These are phyloP conservation scores for Sinohyriopsis cumingii DNA, from an alignment of 2,888 invertebrate species.

Conservation along the genomic window DNA sequence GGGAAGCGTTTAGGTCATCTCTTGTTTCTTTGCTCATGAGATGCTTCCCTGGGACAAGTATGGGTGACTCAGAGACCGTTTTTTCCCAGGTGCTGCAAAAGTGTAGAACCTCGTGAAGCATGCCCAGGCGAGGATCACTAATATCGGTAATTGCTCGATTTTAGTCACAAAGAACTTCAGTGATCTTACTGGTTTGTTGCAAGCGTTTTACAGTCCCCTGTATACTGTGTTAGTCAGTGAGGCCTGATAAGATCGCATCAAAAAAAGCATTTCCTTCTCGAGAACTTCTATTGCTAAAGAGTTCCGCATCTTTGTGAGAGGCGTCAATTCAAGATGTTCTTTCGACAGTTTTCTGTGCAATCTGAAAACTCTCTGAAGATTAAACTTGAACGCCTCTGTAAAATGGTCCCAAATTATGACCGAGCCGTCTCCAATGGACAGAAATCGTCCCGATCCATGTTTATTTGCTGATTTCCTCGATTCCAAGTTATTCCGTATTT, in stretches of 20 bases:
- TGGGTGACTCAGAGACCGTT: constrained; percentile 6
- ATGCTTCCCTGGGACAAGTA: constrained; percentile 3
- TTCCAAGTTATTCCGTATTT: constrained; percentile 9
- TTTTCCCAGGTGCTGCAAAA: constrained; percentile 12
- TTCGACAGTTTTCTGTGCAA: constrained; percentile 13
- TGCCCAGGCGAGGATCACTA: constrained; percentile 1
- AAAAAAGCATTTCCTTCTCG: constrained; percentile 13
- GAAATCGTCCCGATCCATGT: constrained; percentile 3
- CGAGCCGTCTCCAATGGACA: neutral
- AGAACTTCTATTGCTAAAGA: constrained; percentile 12
- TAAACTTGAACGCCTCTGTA: constrained; percentile 4
- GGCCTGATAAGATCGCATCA: constrained; percentile 9
- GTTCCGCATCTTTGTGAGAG: constrained; percentile 13
- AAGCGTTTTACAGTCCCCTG: constrained; percentile 5
- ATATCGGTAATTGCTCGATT: constrained; percentile 7
- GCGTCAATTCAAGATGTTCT: constrained; percentile 7
- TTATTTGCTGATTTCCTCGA: constrained; percentile 7
- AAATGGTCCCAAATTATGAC: constrained; percentile 12
- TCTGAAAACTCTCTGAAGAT: constrained; percentile 9
- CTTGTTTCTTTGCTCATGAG: constrained; percentile 4
- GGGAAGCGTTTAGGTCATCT: constrained; percentile 8
- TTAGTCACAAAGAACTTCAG: constrained; percentile 11
- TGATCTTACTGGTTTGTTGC: constrained; percentile 9
- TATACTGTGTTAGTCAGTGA: constrained; percentile 7
- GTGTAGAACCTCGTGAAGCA: neutral